These are phyloP conservation scores for Noctua fimbriata DNA, from an alignment of 2,888 invertebrate species.

Conservation along the genomic window DNA sequence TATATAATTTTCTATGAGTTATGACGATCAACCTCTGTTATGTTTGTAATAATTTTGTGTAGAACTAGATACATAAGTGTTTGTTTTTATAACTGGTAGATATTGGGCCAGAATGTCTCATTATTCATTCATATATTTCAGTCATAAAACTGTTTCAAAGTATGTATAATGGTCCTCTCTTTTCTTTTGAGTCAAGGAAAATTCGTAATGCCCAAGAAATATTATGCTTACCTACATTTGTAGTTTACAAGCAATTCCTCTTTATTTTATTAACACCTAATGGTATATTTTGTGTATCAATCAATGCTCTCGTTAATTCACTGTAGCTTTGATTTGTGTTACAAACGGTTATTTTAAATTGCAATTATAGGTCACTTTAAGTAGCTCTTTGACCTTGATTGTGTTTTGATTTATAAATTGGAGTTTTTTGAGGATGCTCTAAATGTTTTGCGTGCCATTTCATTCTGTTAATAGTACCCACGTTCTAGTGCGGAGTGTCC, in stretches of 20 bases:
- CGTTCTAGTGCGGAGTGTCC: slow-evolving; percentile 15
- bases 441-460: slow-evolving; percentile 13
- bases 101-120: slow-evolving; percentile 20
- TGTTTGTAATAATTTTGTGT: slow-evolving; percentile 13
- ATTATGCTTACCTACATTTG: slow-evolving; percentile 35
- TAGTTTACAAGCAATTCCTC: slow-evolving; percentile 36
- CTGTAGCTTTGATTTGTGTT: slow-evolving; percentile 32
- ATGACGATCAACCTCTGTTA: slow-evolving; percentile 7
- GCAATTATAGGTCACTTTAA: slow-evolving; percentile 51
- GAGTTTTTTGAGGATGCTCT: slow-evolving; percentile 16
- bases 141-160: slow-evolving; percentile 18
- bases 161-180: not conserved
- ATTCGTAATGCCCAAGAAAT: not conserved
- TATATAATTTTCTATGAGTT: slow-evolving; percentile 21
- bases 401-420: slow-evolving; percentile 33
- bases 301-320: slow-evolving; percentile 32
- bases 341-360: slow-evolving; percentile 31
- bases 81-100: slow-evolving; percentile 18
- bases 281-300: slow-evolving; percentile 44
- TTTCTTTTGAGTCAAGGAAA: slow-evolving; percentile 23
- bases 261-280: slow-evolving; percentile 46
- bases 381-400: slow-evolving; percentile 48
- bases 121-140: slow-evolving; percentile 39
- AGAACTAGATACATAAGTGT: slow-evolving; percentile 21
- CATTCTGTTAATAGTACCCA: slow-evolving; percentile 15